Conservation (phyloP, 2,888 invertebrate genomes). For the Hemaris fuciformis region DNA sequence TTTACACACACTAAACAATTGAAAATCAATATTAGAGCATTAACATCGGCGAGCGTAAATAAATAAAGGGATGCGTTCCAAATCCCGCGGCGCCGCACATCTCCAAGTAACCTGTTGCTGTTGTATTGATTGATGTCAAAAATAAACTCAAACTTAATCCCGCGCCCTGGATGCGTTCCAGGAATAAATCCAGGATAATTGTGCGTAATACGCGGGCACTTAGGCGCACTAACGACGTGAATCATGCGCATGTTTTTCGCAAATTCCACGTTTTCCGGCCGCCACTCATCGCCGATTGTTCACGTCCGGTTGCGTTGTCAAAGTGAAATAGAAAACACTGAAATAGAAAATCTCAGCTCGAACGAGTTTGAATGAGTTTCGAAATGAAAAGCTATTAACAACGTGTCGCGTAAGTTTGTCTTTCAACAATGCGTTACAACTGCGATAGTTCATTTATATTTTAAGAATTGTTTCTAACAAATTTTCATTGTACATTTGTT, state of each 20-base stretch:
- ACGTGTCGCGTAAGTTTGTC: neutral
- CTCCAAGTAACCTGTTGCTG: neutral
- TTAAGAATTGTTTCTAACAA: neutral
- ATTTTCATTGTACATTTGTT: neutral
- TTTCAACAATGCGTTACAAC: neutral
- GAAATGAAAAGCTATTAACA: neutral
- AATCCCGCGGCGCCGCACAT: neutral
- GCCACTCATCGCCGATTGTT: constrained; percentile 4
- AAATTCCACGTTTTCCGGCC: neutral
- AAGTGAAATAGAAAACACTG: neutral
- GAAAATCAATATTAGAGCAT: neutral
- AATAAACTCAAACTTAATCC: constrained; percentile 3
- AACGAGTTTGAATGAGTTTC: neutral
- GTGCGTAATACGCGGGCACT: constrained; percentile 9
- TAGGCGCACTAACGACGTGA: constrained; percentile 5
- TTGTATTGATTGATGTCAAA: constrained; percentile 12
- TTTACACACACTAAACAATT: neutral
- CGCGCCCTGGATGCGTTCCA: constrained; percentile 7
- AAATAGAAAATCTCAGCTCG: too few species aligned
- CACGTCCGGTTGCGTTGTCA: neutral
- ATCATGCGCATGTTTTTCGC: neutral
- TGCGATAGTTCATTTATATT: neutral
- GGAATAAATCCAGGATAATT: constrained; percentile 13
- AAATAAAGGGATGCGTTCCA: neutral
- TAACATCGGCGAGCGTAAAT: neutral